Percentiles rank a stretch among this genome's conserved stretches.
Conservation (phyloP, 2,888 invertebrate genomes). For the Hyles lineata region DNA sequence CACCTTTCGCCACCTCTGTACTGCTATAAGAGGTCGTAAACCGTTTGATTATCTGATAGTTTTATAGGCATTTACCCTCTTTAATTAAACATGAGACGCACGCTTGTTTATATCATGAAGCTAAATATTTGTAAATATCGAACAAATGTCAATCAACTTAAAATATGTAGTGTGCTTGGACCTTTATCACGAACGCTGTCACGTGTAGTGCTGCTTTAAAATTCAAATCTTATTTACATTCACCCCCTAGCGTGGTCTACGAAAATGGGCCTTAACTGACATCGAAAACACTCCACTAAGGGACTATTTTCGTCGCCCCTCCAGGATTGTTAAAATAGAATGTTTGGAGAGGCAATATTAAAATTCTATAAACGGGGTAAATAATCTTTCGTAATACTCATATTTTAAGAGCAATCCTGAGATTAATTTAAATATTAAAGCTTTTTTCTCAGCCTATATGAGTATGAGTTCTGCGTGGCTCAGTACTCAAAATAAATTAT, state of each 20-base stretch:
- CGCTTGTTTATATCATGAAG: background rate
- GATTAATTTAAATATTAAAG: background rate
- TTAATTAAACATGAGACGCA: background rate
- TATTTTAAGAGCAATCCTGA: conserved; percentile 28
- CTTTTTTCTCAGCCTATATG: background rate
- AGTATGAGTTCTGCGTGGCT: too few relatives aligned
- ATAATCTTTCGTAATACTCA: conserved; percentile 12
- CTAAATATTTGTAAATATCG: background rate
- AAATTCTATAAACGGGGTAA: conserved; percentile 68
- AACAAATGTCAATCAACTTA: background rate
- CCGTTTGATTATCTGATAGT: conserved; percentile 2
- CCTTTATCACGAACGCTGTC: conserved; percentile 31
- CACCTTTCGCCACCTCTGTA: background rate
- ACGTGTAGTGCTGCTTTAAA: conserved; percentile 63
- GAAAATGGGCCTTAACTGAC: conserved; percentile 69
- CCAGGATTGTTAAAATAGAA: conserved; percentile 74
- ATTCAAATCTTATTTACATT: conserved; percentile 81
- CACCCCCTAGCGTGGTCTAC: conserved; percentile 63
- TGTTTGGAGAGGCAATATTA: conserved; percentile 64
- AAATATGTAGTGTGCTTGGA: background rate
- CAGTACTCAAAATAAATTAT: too few relatives aligned
- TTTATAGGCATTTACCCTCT: background rate
- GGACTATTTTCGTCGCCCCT: conserved; percentile 76
- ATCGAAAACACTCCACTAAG: conserved; percentile 61
- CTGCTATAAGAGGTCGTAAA: background rate